Conservation (phyloP, 2,113 vertebrate species). For the Noctilio leporinus region DNA sequence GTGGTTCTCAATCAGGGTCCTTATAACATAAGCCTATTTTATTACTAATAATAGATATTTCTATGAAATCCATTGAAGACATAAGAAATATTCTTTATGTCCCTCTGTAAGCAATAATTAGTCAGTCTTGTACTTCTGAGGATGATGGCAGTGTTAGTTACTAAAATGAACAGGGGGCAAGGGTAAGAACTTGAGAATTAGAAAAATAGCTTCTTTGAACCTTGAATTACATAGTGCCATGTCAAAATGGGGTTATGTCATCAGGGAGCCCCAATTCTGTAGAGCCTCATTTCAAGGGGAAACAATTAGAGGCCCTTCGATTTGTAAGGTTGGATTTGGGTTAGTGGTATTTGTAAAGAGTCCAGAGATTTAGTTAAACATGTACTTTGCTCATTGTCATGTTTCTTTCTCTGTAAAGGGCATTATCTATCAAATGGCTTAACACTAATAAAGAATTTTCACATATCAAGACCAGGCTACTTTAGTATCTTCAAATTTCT, state of each 20-base stretch:
- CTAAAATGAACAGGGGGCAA: neutral
- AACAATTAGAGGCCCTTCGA: neutral
- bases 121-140: neutral
- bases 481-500: slow-evolving; percentile 42
- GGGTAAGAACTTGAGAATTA: neutral
- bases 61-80: neutral
- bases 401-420: neutral
- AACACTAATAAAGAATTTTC: slow-evolving; percentile 7
- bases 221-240: neutral
- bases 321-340: neutral
- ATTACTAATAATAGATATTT: neutral
- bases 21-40: neutral
- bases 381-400: neutral
- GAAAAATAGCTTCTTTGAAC: neutral
- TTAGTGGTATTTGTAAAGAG: neutral
- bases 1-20: neutral
- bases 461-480: neutral
- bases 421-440: neutral
- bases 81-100: neutral
- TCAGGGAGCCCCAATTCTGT: neutral
- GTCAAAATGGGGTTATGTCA: neutral
- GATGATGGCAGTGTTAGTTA: neutral
- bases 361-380: neutral
- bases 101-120: neutral
- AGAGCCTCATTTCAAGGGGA: neutral